These are phyloP conservation scores for Dynastes tityus DNA, from an alignment of 2,888 invertebrate species.

Conservation along the genomic window DNA sequence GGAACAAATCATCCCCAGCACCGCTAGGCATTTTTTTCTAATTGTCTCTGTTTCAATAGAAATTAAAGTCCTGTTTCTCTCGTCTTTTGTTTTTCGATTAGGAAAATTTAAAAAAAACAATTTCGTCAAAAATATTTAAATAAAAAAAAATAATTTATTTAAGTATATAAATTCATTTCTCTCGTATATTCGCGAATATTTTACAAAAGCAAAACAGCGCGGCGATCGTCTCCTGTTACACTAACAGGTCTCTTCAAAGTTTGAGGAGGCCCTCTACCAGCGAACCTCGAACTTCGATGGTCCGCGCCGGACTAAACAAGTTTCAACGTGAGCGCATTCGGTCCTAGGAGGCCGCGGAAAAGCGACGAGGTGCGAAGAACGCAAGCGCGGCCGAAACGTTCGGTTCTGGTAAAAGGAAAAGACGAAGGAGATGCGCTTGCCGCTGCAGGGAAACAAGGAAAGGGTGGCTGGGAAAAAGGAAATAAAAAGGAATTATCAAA, in stretches of 20 bases:
- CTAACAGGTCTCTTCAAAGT: slow-evolving; percentile 11
- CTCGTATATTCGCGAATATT: neutral
- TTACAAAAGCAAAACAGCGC: neutral
- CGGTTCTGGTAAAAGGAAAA: neutral
- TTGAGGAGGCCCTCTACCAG: neutral
- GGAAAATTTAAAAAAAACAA: too few species aligned
- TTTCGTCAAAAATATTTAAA: too few species aligned
- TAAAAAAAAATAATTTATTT: too few species aligned
- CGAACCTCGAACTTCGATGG: slow-evolving; percentile 55
- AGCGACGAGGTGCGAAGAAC: neutral
- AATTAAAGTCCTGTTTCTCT: neutral
- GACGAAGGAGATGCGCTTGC: slow-evolving; percentile 23
- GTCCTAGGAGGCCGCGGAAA: slow-evolving; percentile 45
- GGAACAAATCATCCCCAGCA: slow-evolving; percentile 66
- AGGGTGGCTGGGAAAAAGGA: slow-evolving; percentile 9
- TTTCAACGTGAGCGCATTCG: slow-evolving; percentile 60
- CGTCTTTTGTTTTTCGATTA: too few species aligned
- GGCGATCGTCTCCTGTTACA: slow-evolving; percentile 18
- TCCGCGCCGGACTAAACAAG: slow-evolving; percentile 65
- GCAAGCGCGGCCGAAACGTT: slow-evolving; percentile 47
- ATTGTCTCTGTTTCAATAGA: neutral
- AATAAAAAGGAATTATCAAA: slow-evolving; percentile 42
- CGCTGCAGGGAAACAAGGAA: neutral
- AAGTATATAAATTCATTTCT: too few species aligned
- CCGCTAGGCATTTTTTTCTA: slow-evolving; percentile 64